Conservation (phyloP, 2,797 vertebrate genomes). For the Perdix hodgsoniae region DNA sequence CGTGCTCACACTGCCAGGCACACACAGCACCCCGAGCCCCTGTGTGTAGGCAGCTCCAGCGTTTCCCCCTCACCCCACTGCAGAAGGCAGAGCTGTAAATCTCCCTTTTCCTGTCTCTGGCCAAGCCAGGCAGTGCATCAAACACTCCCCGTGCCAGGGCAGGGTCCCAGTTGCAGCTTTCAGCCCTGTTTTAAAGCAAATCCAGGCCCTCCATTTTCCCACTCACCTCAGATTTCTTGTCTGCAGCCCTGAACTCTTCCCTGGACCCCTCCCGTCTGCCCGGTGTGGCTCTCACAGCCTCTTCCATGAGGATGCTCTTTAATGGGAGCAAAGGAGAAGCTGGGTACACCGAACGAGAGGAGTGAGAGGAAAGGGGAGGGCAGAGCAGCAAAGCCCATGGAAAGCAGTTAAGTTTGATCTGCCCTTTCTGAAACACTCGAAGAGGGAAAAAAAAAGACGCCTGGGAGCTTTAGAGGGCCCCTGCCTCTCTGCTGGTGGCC, state of each 20-base stretch:
- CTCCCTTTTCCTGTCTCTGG: not conserved
- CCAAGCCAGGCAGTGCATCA: not conserved
- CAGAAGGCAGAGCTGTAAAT: not conserved
- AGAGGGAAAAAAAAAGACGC: not conserved
- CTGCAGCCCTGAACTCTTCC: not conserved
- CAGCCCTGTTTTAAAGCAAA: not conserved
- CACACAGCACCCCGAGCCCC: not conserved
- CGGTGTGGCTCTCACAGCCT: not conserved
- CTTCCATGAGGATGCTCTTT: not conserved
- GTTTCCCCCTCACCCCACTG: not conserved
- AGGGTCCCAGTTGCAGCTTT: not conserved
- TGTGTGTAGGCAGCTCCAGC: not conserved
- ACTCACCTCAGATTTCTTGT: not conserved
- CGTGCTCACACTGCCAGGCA: too few species aligned
- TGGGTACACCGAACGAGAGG: not conserved
- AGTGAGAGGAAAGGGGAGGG: fast-evolving
- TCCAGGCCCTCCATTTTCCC: not conserved
- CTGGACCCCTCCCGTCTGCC: not conserved
- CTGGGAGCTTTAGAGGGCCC: not conserved
- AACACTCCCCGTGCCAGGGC: not conserved
- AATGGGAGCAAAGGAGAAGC: not conserved
- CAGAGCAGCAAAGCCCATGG: not conserved
- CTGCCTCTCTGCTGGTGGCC: not conserved
- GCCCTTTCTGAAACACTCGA: not conserved
- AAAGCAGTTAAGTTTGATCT: not conserved